Base-by-base conservation (phyloP, 2,797 vertebrate genomes). In the Falco naumanni region DNA sequence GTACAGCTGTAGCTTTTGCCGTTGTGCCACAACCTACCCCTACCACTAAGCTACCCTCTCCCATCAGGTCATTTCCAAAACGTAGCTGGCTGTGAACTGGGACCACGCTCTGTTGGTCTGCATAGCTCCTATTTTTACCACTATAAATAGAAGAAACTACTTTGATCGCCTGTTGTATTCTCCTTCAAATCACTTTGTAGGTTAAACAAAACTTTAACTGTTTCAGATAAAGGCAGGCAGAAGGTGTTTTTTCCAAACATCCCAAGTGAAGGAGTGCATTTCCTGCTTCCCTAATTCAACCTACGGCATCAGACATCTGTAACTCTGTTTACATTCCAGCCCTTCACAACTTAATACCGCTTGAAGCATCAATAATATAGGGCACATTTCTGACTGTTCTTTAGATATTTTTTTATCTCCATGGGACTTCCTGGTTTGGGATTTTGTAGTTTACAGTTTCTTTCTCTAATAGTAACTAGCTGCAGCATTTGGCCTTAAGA, bases 391-490 rank as follows among this genome's bases (percentile, higher is more conserved):
- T 97, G 89, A 84, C 93, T 96, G 93, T 53, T 96, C 94, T 91
- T 94, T 89, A 97, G 94, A 95, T 96, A 92, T 93, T 96, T 96
- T 97, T 97, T 96, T 96, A 96, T 97, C 95, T 97, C 92, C 94
- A 94, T 91, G 93, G 88, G 84, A 95, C 89, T 97, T 97, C 94
- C 96, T 97, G 94, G 94, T 93, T 95, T 78, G 93, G 84, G 93
- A 96, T 96, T 96, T 96, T 94, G 96, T 78, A 95, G 94, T 94
- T 96, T 97, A 96, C 75, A 76, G 76, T 97, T 96, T 96, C 93
- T 89, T 90, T 75, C 92, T 77, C 96, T 93, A 93, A 95, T 13
- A 92, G 90, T 89, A 96, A 96, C 93, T 97, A 91, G 92, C 93
- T 96, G 92, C 79, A 96, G 96, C 76, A 91, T 95, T 94, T 96